Evolutionary conservation across 1,140 invertebrate species (phyloP).

Genomic region (Leptestheria dahalacensis): DNA sequence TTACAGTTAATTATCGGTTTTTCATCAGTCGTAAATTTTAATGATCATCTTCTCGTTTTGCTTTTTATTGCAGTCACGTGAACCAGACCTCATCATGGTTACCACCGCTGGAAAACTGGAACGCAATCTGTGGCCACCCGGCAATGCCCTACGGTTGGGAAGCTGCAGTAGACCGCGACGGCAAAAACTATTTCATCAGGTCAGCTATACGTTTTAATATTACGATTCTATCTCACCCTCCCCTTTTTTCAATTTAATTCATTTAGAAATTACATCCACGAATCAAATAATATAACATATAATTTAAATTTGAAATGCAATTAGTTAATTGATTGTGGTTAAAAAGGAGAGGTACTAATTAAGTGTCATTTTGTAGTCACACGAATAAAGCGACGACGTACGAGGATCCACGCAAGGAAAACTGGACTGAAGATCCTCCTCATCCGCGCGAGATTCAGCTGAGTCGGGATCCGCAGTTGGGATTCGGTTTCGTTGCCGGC

Average conservation of each 20-base stretch:
- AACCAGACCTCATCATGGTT: constrained; percentile 67
- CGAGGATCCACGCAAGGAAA: constrained; percentile 53
- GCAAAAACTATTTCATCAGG: constrained; percentile 78
- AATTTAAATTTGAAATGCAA: too few species aligned
- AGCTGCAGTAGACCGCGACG: constrained; percentile 55
- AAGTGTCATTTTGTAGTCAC: constrained; percentile 42
- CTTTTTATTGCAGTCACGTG: constrained; percentile 43
- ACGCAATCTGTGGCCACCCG: constrained; percentile 20
- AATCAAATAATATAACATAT: too few species aligned
- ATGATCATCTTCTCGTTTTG: constrained; percentile 15
- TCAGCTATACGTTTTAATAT: constrained; percentile 24
- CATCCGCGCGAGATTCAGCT: constrained; percentile 58
- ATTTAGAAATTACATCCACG: neutral
- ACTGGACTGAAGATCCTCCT: constrained; percentile 46
- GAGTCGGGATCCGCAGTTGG: constrained; percentile 51
- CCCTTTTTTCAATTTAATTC: too few species aligned
- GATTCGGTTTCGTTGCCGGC: constrained; percentile 86
- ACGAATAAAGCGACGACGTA: constrained; percentile 79
- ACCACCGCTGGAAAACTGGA: constrained; percentile 64
- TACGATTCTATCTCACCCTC: neutral
- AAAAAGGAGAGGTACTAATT: constrained; percentile 5
- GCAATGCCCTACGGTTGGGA: constrained; percentile 77
- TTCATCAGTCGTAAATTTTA: too few species aligned
- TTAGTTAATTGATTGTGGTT: too few species aligned
- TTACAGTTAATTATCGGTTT: too few species aligned